phyloP scores from a whole-genome alignment of 2,888 invertebrate species.

The Drosophila kambysellisi region DNA sequence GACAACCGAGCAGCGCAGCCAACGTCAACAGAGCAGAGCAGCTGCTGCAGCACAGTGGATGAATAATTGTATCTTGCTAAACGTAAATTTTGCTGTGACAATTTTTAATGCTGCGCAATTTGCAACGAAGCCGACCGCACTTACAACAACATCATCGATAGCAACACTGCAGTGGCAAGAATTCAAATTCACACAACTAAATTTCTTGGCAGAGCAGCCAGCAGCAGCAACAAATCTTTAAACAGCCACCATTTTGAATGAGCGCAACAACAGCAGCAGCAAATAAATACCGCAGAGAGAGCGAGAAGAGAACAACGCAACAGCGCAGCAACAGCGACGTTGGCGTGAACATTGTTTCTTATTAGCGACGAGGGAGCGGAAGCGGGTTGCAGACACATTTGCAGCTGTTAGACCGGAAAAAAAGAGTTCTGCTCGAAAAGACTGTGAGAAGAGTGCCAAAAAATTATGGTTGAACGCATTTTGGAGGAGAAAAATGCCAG shows the following conservation, averaged over 20 bases:
- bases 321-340: slow-evolving; percentile 50
- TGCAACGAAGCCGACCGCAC: slow-evolving; percentile 48
- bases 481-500: slow-evolving; percentile 86
- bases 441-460: slow-evolving; percentile 54
- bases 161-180: slow-evolving; percentile 55
- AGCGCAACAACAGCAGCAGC: slow-evolving; percentile 54
- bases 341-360: slow-evolving; percentile 63
- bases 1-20: slow-evolving; percentile 45
- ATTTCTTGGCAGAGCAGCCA: slow-evolving; percentile 69
- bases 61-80: slow-evolving; percentile 38
- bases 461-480: slow-evolving; percentile 88
- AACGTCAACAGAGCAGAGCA: slow-evolving; percentile 44
- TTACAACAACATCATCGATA: slow-evolving; percentile 38
- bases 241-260: slow-evolving; percentile 80
- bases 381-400: slow-evolving; percentile 31
- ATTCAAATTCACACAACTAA: slow-evolving; percentile 53
- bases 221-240: slow-evolving; percentile 57
- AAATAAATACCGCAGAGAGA: slow-evolving; percentile 48
- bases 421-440: slow-evolving; percentile 53
- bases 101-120: slow-evolving; percentile 57
- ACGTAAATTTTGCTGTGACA: slow-evolving; percentile 45
- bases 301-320: slow-evolving; percentile 50
- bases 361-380: slow-evolving; percentile 52
- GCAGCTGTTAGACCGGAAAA: slow-evolving; percentile 69
- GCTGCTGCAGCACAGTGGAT: slow-evolving; percentile 46